phyloP scores from a whole-genome alignment of 2,888 invertebrate genomes.

The Scaptomyza cyrtandrae region DNA sequence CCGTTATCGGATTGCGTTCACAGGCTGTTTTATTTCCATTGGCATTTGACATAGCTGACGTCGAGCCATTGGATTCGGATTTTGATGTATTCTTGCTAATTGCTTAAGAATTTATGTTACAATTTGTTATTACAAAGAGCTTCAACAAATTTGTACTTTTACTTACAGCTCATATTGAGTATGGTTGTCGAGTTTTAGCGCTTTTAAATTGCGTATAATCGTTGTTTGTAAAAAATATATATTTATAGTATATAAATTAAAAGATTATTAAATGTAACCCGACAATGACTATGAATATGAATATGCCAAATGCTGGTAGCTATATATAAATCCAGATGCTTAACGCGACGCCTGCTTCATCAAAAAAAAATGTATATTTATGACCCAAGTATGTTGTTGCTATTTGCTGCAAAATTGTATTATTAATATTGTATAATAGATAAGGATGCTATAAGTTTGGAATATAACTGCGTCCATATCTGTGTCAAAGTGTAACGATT shows the following conservation, averaged over 20 bases:
- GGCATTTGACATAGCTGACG: not conserved
- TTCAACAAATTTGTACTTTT: not conserved
- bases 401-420: not conserved
- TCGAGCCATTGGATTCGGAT: not conserved
- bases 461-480: too few relatives aligned
- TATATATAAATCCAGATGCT: not conserved
- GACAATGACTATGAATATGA: not conserved
- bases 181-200: not conserved
- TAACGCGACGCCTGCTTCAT: not conserved
- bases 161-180: not conserved
- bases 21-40: not conserved
- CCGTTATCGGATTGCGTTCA: conserved; percentile 60
- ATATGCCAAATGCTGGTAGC: not conserved
- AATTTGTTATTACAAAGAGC: not conserved
- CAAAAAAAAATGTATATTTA: not conserved
- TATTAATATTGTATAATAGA: not conserved
- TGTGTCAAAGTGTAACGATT: too few relatives aligned
- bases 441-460: too few relatives aligned
- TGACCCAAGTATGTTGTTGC: not conserved
- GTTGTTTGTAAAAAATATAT: conserved; percentile 6
- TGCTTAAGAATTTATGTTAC: not conserved
- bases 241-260: too few relatives aligned
- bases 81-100: too few relatives aligned
- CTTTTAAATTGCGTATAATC: not conserved
- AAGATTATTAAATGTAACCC: not conserved